Evolutionary conservation across 2,888 invertebrate species (phyloP), one percentile per base, ranked within the genome.

Genomic region (Pyrrhosoma nymphula): DNA sequence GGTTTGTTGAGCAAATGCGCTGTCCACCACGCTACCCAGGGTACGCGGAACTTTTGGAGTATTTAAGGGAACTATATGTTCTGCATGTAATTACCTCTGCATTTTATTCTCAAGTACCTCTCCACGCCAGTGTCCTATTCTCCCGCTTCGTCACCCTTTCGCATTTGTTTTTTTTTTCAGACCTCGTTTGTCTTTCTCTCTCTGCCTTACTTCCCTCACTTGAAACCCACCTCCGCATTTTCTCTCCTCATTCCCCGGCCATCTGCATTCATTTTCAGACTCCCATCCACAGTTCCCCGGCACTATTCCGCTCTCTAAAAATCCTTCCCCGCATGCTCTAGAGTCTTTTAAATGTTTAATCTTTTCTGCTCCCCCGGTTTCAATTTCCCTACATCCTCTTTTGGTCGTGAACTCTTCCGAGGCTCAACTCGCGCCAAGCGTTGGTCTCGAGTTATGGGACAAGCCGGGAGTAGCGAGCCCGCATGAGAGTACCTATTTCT

Each of bases 281-380:
- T 82, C 0, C 82, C 82, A 35, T 82, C 82, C 35, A 4, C 35
- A 35, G 82, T 82, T 69, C 69, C 10, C n/a, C 6, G 69, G n/a
- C 60, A 8, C 47, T 47, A 2, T 47, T 47, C 47, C 47, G 47
- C 47, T 47, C 47, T 47, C 47, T 60, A 60, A 20, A 60, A 20
- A 14, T n/a, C 69, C 69, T 14, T 26, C 35, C 82, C 82, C 18
- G 82, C 82, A 82, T 26, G 16, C 82, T 3, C 0, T n/a, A 6
- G 82, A 23, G 30, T 82, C 47, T 60, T 60, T 69, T 69, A 82
- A 69, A 82, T 82, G 82, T 82, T 82, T 82, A 82, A 82, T 82
- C 82, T 82, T 82, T 47, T 82, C 82, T 35, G 35, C 35, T 26
- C 60, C 26, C 69, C 35, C 2, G 82, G 35, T 82, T 82, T 35